Evolutionary conservation across 2,113 vertebrate species (phyloP), one percentile per base, ranked within the genome.

Genomic region (Coregonus clupeaformis): DNA sequence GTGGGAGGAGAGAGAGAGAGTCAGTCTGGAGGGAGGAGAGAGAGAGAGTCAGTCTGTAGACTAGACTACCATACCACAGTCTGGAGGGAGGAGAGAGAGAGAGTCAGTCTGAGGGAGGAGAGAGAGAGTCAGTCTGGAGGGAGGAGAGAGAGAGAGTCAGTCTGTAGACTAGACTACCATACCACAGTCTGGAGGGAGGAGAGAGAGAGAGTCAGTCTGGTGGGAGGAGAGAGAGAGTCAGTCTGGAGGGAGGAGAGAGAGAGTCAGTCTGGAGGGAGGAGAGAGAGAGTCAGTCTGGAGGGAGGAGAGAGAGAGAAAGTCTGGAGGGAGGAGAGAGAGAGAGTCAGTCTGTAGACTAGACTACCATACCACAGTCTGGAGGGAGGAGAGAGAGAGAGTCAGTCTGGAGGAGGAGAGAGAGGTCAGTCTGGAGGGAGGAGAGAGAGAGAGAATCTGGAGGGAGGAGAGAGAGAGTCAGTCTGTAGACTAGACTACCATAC

Each of bases 101-200:
- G 27, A n/a, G n/a, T n/a, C 1, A 66, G 14, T 16, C 47, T 49
- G 13, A 29, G n/a, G 18, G 24, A 74, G 24, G 49, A 36, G 32
- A 36, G 32, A 9, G 64, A 36, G 32, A 36, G 32, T 36, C 0
- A 36, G 32, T 36, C 32, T 9, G 6, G 36, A 36, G 36, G 36
- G 7, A 36, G 36, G 6, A 36, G 32, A 36, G 36, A 36, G 32
- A 27, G n/a, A n/a, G n/a, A n/a, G n/a, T n/a, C n/a, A n/a, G n/a
- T n/a, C n/a, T n/a, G n/a, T n/a, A n/a, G n/a, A n/a, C n/a, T n/a
- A n/a, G n/a, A n/a, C n/a, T n/a, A n/a, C n/a, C n/a, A n/a, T n/a
- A n/a, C 96, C 96, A 36, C 95, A 96, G 62, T 95, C 95, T 96
- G 30, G 13, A 68, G n/a, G 18, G 24, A 74, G 24, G 49, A 36